Percentiles rank a stretch among this genome's conserved stretches.
These are phyloP conservation scores for Pipistrellus pipistrellus DNA, from an alignment of 2,797 vertebrate genomes.

Conservation along the genomic window DNA sequence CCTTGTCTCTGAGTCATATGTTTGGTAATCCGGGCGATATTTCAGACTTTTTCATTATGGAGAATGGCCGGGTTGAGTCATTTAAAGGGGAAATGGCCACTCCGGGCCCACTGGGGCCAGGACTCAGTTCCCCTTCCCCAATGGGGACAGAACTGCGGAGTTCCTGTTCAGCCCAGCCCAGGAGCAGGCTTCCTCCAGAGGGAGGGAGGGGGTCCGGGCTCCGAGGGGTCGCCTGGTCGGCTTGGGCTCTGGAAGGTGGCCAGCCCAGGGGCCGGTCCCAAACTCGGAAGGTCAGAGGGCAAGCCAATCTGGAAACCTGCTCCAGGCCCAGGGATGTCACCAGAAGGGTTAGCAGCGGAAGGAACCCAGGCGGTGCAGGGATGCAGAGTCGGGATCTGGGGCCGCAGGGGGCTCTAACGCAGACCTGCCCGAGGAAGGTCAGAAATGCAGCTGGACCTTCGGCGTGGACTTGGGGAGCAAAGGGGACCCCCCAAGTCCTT, in stretches of 20 bases:
- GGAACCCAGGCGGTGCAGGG: neutral
- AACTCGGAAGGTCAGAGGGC: neutral
- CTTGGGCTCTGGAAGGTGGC: neutral
- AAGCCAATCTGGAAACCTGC: neutral
- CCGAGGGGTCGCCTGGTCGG: neutral
- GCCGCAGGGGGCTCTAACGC: neutral
- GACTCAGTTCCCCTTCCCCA: slow-evolving; percentile 61
- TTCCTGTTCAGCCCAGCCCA: neutral
- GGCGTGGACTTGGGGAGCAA: neutral
- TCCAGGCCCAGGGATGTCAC: neutral
- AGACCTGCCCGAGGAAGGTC: neutral
- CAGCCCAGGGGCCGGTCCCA: neutral
- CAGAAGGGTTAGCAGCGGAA: neutral
- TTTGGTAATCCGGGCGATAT: neutral
- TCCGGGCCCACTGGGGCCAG: neutral
- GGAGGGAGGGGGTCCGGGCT: accelerated
- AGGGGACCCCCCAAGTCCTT: neutral
- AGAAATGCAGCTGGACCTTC: neutral
- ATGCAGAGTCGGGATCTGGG: neutral
- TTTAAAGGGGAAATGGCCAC: slow-evolving; percentile 64
- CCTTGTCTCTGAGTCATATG: neutral
- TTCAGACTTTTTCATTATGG: neutral
- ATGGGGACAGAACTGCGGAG: neutral
- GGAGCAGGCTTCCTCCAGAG: neutral
- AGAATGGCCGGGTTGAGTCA: neutral